Evolutionary conservation across 2,113 vertebrate genomes (phyloP).

Genomic region (Turnix velox): DNA sequence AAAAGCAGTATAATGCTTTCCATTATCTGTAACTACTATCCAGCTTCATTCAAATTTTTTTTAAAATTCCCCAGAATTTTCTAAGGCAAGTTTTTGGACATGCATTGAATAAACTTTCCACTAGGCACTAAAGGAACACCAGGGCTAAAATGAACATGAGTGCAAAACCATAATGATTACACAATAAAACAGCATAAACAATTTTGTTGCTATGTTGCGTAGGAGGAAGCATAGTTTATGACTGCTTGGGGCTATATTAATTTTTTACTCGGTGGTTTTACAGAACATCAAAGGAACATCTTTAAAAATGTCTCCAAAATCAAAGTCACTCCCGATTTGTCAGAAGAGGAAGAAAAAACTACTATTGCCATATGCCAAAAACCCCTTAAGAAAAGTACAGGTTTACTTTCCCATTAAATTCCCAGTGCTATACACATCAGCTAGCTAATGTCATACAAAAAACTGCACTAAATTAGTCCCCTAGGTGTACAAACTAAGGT

Average conservation of each 20-base stretch:
- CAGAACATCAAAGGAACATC: slow-evolving; percentile 30
- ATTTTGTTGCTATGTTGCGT: slow-evolving; percentile 32
- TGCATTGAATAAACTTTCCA: not conserved
- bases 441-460: not conserved
- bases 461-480: slow-evolving; percentile 44
- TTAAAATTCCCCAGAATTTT: not conserved
- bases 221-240: slow-evolving; percentile 16
- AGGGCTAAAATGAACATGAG: slow-evolving; percentile 4
- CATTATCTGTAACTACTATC: not conserved
- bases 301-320: slow-evolving; percentile 36
- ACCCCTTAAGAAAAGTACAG: not conserved
- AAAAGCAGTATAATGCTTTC: not conserved
- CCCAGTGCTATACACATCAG: not conserved
- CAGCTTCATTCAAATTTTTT: not conserved
- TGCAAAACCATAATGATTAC: not conserved
- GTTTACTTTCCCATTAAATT: not conserved
- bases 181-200: slow-evolving; percentile 13
- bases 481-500: not conserved
- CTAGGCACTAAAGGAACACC: not conserved
- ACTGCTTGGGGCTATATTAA: not conserved
- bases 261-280: slow-evolving; percentile 35
- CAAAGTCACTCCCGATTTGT: slow-evolving; percentile 27
- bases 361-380: not conserved
- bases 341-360: slow-evolving; percentile 4
- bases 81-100: not conserved